Conservation (phyloP, 2,113 vertebrate genomes). For the Lepisosteus osseus region DNA sequence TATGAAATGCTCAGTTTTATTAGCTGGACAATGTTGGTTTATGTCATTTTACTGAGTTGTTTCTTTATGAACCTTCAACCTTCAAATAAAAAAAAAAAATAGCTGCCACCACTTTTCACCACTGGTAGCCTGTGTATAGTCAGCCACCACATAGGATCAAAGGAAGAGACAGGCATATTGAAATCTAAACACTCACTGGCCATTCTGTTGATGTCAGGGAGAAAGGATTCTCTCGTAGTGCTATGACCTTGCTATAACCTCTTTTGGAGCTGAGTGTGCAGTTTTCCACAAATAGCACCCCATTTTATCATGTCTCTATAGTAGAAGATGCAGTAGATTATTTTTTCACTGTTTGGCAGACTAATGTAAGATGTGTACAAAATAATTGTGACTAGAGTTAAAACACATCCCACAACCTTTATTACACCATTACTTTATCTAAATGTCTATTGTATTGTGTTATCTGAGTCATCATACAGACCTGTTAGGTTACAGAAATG, state of each 20-base stretch:
- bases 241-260: neutral
- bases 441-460: too few relatives aligned
- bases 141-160: neutral
- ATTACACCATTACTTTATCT: too few relatives aligned
- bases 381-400: too few relatives aligned
- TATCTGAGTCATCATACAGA: too few relatives aligned
- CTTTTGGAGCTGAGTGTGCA: neutral
- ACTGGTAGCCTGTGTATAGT: neutral
- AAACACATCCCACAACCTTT: too few relatives aligned
- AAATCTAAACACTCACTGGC: neutral
- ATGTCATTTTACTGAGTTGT: neutral
- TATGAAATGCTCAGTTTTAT: too few relatives aligned
- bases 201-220: neutral
- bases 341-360: neutral
- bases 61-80: neutral
- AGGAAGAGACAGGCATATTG: neutral
- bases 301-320: neutral
- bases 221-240: neutral
- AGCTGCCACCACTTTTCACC: neutral
- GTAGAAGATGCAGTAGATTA: neutral
- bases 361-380: too few relatives aligned
- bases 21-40: too few relatives aligned
- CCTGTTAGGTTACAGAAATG: too few relatives aligned
- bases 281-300: neutral
- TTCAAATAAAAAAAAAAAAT: too few relatives aligned